Evolutionary conservation across 2,797 vertebrate genomes (phyloP).

Genomic region (Hippocampus kuda): DNA sequence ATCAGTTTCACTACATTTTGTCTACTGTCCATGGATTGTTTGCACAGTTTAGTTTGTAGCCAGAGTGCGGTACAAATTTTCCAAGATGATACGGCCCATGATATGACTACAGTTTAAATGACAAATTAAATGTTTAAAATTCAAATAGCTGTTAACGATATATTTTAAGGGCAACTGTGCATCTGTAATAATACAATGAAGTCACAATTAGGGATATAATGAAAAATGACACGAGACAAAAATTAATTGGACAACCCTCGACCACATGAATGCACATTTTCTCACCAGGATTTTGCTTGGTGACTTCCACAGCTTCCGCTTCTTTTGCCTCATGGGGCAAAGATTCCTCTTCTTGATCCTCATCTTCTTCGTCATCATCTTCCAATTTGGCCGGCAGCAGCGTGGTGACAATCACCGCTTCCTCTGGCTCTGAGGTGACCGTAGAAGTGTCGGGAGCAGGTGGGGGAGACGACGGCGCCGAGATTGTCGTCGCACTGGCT

Average conservation of each 20-base stretch:
- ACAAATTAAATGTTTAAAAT: no score
- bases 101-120: no score
- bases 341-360: conserved; percentile 33
- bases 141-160: no score
- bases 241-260: background rate
- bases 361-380: conserved; percentile 12
- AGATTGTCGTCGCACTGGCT: conserved; percentile 11
- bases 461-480: conserved; percentile 10
- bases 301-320: conserved; percentile 29
- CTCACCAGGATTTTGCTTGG: conserved; percentile 39
- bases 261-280: background rate
- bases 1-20: background rate
- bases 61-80: background rate
- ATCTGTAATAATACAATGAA: no score
- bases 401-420: conserved; percentile 43
- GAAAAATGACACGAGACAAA: background rate
- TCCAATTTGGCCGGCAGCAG: conserved; percentile 76
- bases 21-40: background rate
- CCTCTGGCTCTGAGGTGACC: conserved; percentile 43
- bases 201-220: background rate
- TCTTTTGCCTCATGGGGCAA: conserved; percentile 18
- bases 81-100: background rate
- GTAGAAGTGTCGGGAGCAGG: conserved; percentile 11
- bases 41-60: background rate
- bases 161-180: no score